Base-by-base conservation (phyloP, 2,797 vertebrate genomes). In the Coregonus sp. region DNA sequence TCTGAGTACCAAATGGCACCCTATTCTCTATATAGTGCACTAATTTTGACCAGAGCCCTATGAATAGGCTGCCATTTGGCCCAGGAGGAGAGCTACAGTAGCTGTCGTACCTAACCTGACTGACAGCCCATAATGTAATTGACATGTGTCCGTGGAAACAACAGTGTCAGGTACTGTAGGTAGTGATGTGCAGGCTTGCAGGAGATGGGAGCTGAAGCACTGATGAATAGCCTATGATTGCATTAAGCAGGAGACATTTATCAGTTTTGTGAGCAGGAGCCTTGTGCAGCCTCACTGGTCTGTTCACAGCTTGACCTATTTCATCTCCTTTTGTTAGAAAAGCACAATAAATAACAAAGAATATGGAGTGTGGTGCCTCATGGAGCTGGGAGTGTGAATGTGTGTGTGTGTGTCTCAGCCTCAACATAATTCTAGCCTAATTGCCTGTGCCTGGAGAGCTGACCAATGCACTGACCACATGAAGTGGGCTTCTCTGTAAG, bases 41-140 rank as follows among this genome's bases (percentile, higher is more conserved):
- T 52, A 2, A 52, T 52, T 52, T 54, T 59, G 18, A 6, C 56
- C 14, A 59, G 5, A 59, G n/a, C 56, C n/a, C 56, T 59, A 59
- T 59, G 7, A 20, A 59, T 18, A 59, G n/a, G n/a, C 18, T 15
- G 5, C 4, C 56, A 61, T 78, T 52, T 31, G 74, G 82, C 70
- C 33, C 18, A 14, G 33, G 52, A 81, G 50, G 0, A 47, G 1
- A 12, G 66, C 47, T 29, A 70, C 1, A 0, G 29, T 6, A 72
- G 61, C 70, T 79, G 79, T 74, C 65, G 76, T 6, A 35, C 52
- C 25, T 66, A 35, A 63, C 72, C 25, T 59, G 31, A 67, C 72
- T 70, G 61, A 77, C 74, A 66, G 65, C 59, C 72, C 72, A 85
- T 81, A 85, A 85, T 86, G 81, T 77, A 78, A 84, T 83, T 80